A percentile compares a stretch with the other conserved stretches of the same genome.
Evolutionary conservation across 2,113 vertebrate species (phyloP).

Genomic region (Trogon melanurus): DNA sequence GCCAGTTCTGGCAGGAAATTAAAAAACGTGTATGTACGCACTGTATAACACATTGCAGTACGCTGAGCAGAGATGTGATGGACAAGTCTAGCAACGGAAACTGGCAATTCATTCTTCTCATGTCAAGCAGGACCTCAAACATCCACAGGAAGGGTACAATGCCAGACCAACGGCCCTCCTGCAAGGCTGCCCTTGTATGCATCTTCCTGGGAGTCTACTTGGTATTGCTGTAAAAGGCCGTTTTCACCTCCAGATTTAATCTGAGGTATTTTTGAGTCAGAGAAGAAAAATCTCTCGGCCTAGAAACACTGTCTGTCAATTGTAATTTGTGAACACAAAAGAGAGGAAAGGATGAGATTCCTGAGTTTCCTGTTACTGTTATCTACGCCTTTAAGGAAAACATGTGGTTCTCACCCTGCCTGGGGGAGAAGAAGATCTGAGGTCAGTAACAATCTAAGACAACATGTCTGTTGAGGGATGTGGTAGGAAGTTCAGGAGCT

Average conservation of each 20-base stretch:
- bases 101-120: neutral
- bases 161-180: neutral
- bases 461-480: neutral
- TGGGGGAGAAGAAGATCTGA: neutral
- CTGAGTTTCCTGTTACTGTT: neutral
- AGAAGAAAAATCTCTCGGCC: neutral
- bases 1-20: neutral
- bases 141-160: neutral
- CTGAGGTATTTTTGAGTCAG: neutral
- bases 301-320: neutral
- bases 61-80: neutral
- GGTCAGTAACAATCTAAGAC: neutral
- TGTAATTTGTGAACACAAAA: neutral
- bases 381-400: neutral
- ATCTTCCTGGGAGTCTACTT: rapidly evolving
- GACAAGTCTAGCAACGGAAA: neutral
- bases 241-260: neutral
- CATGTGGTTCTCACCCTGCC: neutral
- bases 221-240: neutral
- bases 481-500: neutral
- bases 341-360: neutral
- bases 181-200: neutral
- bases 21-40: neutral
- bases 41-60: neutral
- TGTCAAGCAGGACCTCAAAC: neutral